A percentile compares a stretch with the other conserved stretches of the same genome.
phyloP scores from a whole-genome alignment of 2,888 invertebrate genomes.

The Altica lythri region DNA sequence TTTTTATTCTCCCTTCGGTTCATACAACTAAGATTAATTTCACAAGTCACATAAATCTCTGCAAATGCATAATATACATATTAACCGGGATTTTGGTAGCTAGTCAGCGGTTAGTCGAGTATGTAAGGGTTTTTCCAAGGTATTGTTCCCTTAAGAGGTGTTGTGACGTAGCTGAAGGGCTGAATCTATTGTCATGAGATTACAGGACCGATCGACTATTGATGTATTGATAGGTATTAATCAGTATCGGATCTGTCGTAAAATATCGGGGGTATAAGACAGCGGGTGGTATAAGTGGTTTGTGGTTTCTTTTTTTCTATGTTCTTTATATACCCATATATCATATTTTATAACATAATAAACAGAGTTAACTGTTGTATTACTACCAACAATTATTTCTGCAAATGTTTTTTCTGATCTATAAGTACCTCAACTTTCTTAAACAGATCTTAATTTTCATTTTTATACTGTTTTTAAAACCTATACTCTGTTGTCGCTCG shows the following conservation, averaged over 20 bases:
- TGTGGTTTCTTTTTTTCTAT: slow-evolving; percentile 12
- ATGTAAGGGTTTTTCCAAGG: slow-evolving; percentile 35
- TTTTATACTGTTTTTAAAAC: too few relatives aligned
- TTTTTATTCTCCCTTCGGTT: slow-evolving; percentile 33
- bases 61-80: slow-evolving; percentile 49
- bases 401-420: too few relatives aligned
- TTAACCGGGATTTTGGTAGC: slow-evolving; percentile 52
- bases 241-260: slow-evolving; percentile 29
- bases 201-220: slow-evolving; percentile 49
- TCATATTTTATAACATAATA: too few relatives aligned
- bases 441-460: too few relatives aligned
- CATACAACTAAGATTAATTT: slow-evolving; percentile 44
- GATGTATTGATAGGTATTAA: slow-evolving; percentile 50
- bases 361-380: too few relatives aligned
- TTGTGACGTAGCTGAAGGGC: slow-evolving; percentile 52
- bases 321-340: background rate
- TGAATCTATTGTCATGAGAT: slow-evolving; percentile 46
- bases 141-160: slow-evolving; percentile 54
- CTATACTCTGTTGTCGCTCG: too few relatives aligned
- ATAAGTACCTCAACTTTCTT: too few relatives aligned
- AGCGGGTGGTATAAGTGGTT: slow-evolving; percentile 21
- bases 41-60: slow-evolving; percentile 50
- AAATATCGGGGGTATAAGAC: slow-evolving; percentile 18
- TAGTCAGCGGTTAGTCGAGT: slow-evolving; percentile 51
- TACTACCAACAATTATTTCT: too few relatives aligned